A percentile compares a stretch with the other conserved stretches of the same genome.
phyloP scores from a whole-genome alignment of 2,888 invertebrate species.

The Eugnorisma glareosa region DNA sequence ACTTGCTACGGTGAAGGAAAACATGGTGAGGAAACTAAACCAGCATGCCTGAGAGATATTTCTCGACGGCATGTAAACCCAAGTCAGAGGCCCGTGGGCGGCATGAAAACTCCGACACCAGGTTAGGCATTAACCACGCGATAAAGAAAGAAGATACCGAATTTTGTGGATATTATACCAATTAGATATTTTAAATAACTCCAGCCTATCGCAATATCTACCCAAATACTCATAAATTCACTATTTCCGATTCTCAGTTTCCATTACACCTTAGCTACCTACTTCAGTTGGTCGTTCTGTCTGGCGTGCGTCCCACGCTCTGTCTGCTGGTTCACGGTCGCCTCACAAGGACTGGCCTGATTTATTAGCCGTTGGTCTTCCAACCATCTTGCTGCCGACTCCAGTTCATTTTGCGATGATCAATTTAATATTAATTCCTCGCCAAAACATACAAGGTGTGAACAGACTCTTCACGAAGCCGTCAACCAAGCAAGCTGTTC shows the following conservation, averaged over 20 bases:
- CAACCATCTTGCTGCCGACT: background rate
- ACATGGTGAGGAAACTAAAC: too few species aligned
- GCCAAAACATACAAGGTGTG: too few species aligned
- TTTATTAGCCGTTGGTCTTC: background rate
- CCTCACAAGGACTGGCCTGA: background rate
- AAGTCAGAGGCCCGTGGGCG: too few species aligned
- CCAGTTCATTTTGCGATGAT: background rate
- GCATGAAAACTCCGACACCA: too few species aligned
- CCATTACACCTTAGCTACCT: background rate
- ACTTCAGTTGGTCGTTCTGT: conserved; percentile 24
- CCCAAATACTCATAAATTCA: background rate
- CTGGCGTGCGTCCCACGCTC: conserved; percentile 33
- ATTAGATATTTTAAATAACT: background rate
- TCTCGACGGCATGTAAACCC: too few species aligned
- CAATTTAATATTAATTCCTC: background rate
- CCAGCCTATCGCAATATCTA: background rate
- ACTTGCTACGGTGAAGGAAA: too few species aligned
- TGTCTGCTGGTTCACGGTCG: conserved; percentile 35
- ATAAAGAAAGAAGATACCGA: too few species aligned
- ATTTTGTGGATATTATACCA: too few species aligned
- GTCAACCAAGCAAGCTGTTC: too few species aligned
- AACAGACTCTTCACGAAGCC: too few species aligned
- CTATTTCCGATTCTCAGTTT: background rate
- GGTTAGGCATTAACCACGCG: too few species aligned
- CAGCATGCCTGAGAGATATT: too few species aligned